phyloP scores from a whole-genome alignment of 2,797 vertebrate genomes.

The Sphenopsis melanotis region DNA sequence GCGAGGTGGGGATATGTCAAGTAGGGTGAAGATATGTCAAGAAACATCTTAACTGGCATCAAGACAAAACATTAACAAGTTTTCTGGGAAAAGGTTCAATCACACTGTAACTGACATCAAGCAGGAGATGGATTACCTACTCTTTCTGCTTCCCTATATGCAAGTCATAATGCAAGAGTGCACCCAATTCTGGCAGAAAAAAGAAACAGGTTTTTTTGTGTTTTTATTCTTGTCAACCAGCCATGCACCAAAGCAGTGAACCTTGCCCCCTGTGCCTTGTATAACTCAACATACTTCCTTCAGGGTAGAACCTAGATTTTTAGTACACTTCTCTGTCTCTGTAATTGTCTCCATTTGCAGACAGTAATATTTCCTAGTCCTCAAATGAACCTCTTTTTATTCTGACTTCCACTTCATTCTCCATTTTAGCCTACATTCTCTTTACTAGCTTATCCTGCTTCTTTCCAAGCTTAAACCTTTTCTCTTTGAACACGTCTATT shows the following conservation, averaged over 20 bases:
- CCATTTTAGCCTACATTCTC: background rate
- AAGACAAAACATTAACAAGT: background rate
- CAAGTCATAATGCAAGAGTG: background rate
- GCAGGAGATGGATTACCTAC: background rate
- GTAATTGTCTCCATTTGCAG: background rate
- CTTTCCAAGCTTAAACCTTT: background rate
- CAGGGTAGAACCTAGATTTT: background rate
- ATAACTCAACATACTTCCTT: background rate
- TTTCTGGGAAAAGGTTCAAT: background rate
- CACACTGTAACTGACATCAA: background rate
- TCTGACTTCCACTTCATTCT: background rate
- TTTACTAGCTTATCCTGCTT: background rate
- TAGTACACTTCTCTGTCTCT: background rate
- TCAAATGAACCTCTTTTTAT: background rate
- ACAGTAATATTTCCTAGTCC: background rate
- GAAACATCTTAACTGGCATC: background rate
- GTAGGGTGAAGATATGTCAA: background rate
- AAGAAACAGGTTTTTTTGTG: rapidly evolving
- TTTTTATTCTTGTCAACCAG: background rate
- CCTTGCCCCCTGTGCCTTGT: background rate
- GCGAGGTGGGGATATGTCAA: background rate
- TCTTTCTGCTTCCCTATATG: background rate
- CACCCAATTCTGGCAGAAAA: background rate
- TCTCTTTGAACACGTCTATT: background rate
- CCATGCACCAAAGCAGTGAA: background rate